Evolutionary conservation across 2,888 invertebrate species (phyloP).

Genomic region (Strigamia crassipes): DNA sequence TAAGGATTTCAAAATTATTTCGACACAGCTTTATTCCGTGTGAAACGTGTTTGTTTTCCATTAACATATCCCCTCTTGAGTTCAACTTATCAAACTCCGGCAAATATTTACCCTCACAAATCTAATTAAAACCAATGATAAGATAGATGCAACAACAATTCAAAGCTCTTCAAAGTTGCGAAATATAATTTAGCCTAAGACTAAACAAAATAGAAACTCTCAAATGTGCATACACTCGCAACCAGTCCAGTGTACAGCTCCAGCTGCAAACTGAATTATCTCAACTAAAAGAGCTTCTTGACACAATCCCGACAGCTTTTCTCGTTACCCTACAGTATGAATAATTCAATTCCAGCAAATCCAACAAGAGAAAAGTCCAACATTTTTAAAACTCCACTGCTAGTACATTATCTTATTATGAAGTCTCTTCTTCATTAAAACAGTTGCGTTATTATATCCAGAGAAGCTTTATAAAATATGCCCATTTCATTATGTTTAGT

Average conservation of each 20-base stretch:
- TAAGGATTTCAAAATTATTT: too few species aligned
- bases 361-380: background rate
- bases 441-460: too few species aligned
- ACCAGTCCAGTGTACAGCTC: background rate
- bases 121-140: slow-evolving; percentile 18
- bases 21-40: too few species aligned
- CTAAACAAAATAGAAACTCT: background rate
- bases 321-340: background rate
- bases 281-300: slow-evolving; percentile 4
- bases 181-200: background rate
- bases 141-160: background rate
- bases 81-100: background rate
- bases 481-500: too few species aligned
- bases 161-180: background rate
- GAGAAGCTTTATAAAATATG: too few species aligned
- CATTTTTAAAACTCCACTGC: background rate
- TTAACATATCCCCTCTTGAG: background rate
- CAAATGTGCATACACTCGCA: background rate
- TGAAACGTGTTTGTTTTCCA: too few species aligned
- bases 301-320: slow-evolving; percentile 11
- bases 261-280: background rate
- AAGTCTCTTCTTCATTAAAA: too few species aligned
- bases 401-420: background rate
- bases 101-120: slow-evolving; percentile 9
- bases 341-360: slow-evolving; percentile 7